phyloP scores from a whole-genome alignment of 2,113 vertebrate species.

The Nothocercus nigrocapillus region DNA sequence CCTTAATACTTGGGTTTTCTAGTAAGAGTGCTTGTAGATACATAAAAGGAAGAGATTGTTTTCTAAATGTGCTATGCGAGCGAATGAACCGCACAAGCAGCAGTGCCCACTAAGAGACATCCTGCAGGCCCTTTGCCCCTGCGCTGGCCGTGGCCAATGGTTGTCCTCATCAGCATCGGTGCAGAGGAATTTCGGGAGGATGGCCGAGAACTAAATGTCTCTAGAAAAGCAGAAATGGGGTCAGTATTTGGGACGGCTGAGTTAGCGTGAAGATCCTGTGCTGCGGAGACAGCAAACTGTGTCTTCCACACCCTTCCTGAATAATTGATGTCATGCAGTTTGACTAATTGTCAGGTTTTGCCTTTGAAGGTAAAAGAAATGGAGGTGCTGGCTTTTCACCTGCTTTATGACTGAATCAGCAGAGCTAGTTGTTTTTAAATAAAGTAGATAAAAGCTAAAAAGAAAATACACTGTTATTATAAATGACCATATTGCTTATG shows the following conservation, averaged over 20 bases:
- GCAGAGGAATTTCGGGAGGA: not conserved
- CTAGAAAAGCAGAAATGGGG: constrained; percentile 46
- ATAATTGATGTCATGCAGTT: not conserved
- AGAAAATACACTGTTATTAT: not conserved
- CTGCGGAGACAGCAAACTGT: not conserved
- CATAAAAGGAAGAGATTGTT: not conserved
- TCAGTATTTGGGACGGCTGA: constrained; percentile 57
- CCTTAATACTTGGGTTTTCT: not conserved
- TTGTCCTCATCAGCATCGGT: not conserved
- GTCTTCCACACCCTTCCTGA: not conserved
- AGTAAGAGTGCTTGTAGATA: not conserved
- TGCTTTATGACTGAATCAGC: not conserved
- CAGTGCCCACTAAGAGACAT: not conserved
- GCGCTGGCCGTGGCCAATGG: not conserved
- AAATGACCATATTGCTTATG: not conserved
- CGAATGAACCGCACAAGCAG: not conserved
- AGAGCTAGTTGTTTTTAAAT: not conserved
- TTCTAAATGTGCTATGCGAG: not conserved
- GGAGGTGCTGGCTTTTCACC: not conserved
- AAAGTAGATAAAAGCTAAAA: not conserved
- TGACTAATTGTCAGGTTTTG: constrained; percentile 1
- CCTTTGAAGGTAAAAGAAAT: not conserved
- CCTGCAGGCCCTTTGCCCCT: not conserved
- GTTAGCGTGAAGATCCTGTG: constrained; percentile 4
- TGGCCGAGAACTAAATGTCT: not conserved